Evolutionary conservation across 2,888 invertebrate genomes (phyloP).

Genomic region (Hyalella azteca): DNA sequence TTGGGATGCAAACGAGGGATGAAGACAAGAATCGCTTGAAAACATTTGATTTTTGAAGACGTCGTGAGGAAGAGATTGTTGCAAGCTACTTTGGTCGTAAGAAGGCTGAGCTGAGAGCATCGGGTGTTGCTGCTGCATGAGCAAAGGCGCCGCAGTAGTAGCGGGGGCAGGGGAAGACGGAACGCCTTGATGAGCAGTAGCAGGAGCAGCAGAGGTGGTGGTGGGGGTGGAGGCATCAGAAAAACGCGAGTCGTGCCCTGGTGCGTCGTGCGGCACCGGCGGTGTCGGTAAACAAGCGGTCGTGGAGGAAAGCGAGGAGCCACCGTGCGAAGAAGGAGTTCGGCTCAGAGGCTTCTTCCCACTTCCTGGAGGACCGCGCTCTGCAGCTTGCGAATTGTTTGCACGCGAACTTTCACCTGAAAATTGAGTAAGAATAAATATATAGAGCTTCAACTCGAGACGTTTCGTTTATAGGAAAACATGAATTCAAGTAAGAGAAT

Average conservation of each 20-base stretch:
- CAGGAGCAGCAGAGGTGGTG: slow-evolving; percentile 45
- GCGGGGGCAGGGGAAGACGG: slow-evolving; percentile 68
- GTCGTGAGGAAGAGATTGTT: neutral
- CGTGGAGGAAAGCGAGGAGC: slow-evolving; percentile 46
- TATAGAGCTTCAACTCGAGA: no score
- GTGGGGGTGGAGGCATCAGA: slow-evolving; percentile 41
- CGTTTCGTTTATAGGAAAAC: no score
- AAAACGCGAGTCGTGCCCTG: slow-evolving; percentile 66
- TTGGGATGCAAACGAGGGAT: slow-evolving; percentile 46
- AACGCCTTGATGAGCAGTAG: slow-evolving; percentile 64
- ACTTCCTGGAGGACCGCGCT: slow-evolving; percentile 56
- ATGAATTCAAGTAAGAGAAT: no score
- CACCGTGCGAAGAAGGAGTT: slow-evolving; percentile 52
- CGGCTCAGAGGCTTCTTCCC: slow-evolving; percentile 53
- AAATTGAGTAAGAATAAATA: neutral
- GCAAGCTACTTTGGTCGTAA: neutral
- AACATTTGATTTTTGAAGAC: slow-evolving; percentile 43
- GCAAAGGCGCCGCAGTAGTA: slow-evolving; percentile 73
- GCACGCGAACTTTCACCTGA: slow-evolving; percentile 64
- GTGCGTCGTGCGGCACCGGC: slow-evolving; percentile 67
- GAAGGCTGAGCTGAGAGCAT: slow-evolving; percentile 13
- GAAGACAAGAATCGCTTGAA: slow-evolving; percentile 53
- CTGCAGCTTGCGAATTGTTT: slow-evolving; percentile 65
- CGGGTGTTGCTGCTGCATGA: slow-evolving; percentile 60
- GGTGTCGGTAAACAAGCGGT: no score